Evolutionary conservation across 2,113 vertebrate species (phyloP).

Genomic region (Orcinus orca): DNA sequence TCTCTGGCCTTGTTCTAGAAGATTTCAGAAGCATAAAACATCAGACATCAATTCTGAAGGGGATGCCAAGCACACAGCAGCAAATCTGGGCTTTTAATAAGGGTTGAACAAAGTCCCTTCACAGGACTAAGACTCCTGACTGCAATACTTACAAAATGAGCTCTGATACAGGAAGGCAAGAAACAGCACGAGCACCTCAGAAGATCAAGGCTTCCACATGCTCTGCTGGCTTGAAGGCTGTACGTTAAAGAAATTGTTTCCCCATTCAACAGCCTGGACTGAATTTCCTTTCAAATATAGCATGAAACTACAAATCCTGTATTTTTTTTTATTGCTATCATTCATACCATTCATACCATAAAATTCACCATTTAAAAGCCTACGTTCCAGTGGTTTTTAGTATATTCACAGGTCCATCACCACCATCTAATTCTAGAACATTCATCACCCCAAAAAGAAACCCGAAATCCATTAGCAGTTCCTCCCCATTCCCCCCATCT

Average conservation of each 20-base stretch:
- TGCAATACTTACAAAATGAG: not conserved
- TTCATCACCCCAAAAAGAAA: not conserved
- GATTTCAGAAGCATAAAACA: constrained; percentile 46
- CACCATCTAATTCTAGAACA: not conserved
- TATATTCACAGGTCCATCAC: not conserved
- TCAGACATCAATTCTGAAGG: constrained; percentile 29
- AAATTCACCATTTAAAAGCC: not conserved
- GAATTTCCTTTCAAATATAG: not conserved
- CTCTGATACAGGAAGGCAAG: not conserved
- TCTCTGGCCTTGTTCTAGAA: constrained; percentile 43
- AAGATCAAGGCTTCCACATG: not conserved
- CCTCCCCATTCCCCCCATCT: not conserved
- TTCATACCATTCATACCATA: not conserved
- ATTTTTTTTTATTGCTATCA: not conserved
- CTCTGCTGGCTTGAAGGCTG: not conserved
- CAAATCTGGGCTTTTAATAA: constrained; percentile 16
- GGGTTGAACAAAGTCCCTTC: not conserved
- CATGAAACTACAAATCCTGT: not conserved
- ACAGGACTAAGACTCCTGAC: not conserved
- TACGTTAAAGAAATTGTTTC: fast-evolving
- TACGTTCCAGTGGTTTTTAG: not conserved
- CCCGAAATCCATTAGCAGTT: not conserved
- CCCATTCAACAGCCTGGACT: not conserved
- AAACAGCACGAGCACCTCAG: not conserved
- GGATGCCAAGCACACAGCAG: constrained; percentile 20